Percentiles rank a stretch among this genome's conserved stretches.
Conservation (phyloP, 2,888 invertebrate species). For the Megaustenia siamemsis region DNA sequence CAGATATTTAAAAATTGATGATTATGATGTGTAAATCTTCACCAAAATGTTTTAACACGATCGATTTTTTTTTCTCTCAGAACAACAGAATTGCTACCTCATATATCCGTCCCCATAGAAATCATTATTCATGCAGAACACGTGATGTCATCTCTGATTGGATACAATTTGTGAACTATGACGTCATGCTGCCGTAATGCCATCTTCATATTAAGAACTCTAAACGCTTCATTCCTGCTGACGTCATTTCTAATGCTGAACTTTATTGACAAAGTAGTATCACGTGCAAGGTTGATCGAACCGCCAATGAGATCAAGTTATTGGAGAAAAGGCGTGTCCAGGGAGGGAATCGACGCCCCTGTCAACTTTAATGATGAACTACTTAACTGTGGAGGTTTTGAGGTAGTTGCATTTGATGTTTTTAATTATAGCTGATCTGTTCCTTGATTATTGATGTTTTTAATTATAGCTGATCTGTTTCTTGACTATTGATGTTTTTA, state of each 20-base stretch:
- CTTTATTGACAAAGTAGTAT: background rate
- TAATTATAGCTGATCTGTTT: too few species aligned
- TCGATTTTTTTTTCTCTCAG: too few species aligned
- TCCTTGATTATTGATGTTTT: too few species aligned
- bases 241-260: slow-evolving; percentile 2
- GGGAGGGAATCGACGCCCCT: slow-evolving; percentile 35
- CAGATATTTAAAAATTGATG: too few species aligned
- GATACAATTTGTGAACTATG: background rate
- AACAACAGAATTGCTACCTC: too few species aligned
- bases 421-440: too few species aligned
- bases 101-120: too few species aligned
- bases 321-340: slow-evolving; percentile 51
- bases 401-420: slow-evolving; percentile 55
- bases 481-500: too few species aligned
- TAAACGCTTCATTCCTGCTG: background rate
- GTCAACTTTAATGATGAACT: slow-evolving; percentile 54
- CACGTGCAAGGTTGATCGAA: slow-evolving; percentile 55
- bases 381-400: slow-evolving; percentile 58
- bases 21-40: too few species aligned
- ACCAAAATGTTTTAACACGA: too few species aligned
- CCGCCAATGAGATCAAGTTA: slow-evolving; percentile 59
- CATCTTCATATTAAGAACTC: background rate
- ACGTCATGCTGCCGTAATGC: background rate
- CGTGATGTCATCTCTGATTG: background rate
- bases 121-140: too few species aligned